Evolutionary conservation across 2,888 invertebrate genomes (phyloP).

Genomic region (Ormia ochracea): DNA sequence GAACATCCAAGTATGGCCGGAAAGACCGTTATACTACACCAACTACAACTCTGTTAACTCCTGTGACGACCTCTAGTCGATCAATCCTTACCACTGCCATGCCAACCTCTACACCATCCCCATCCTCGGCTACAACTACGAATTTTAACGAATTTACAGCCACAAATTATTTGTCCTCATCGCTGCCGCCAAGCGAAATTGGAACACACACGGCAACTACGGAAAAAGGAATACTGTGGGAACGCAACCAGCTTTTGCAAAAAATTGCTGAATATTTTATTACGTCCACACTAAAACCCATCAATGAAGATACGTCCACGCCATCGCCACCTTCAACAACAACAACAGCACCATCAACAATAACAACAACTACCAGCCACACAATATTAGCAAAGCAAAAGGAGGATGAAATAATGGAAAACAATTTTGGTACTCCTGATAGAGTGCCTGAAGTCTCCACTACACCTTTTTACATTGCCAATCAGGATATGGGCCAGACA

Average conservation of each 20-base stretch:
- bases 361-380: neutral
- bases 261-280: slow-evolving; percentile 44
- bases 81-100: neutral
- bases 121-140: neutral
- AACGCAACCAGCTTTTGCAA: slow-evolving; percentile 42
- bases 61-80: neutral
- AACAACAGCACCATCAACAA: slow-evolving; percentile 6
- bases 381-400: slow-evolving; percentile 25
- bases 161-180: neutral
- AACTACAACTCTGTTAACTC: neutral
- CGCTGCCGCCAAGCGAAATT: slow-evolving; percentile 11
- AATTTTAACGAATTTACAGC: slow-evolving; percentile 10
- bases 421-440: neutral
- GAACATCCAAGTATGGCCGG: slow-evolving; percentile 67
- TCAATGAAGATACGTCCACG: slow-evolving; percentile 29
- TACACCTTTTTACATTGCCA: slow-evolving; percentile 67
- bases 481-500: slow-evolving; percentile 65
- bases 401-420: slow-evolving; percentile 35
- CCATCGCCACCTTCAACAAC: slow-evolving; percentile 20
- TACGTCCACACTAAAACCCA: slow-evolving; percentile 18
- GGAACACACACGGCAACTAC: slow-evolving; percentile 24
- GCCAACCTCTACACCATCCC: slow-evolving; percentile 2
- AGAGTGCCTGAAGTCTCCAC: neutral
- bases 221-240: slow-evolving; percentile 24
- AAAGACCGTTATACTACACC: slow-evolving; percentile 24